A percentile compares a stretch with the other conserved stretches of the same genome.
Evolutionary conservation across 1,140 invertebrate genomes (phyloP).

Genomic region (Psilanteris sp.): DNA sequence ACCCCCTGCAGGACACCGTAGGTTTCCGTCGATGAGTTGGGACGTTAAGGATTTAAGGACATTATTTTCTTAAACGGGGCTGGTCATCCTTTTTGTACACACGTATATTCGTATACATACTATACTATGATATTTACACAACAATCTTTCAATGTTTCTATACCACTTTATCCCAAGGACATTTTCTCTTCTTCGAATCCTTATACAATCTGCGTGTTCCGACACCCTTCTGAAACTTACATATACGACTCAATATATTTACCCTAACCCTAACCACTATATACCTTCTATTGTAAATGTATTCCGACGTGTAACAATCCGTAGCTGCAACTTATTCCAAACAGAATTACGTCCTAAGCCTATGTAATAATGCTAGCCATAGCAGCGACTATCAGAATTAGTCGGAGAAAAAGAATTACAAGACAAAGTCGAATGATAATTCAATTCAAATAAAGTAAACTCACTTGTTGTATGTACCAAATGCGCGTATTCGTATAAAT

Average conservation of each 20-base stretch:
- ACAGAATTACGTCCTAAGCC: constrained; percentile 31
- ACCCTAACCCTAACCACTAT: too few relatives aligned
- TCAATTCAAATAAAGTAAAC: constrained; percentile 17
- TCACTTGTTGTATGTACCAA: constrained; percentile 34
- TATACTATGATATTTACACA: constrained; percentile 34
- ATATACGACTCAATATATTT: too few relatives aligned
- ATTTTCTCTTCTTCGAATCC: constrained; percentile 52
- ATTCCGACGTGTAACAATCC: constrained; percentile 21
- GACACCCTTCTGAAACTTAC: constrained; percentile 39
- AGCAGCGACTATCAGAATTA: constrained; percentile 23
- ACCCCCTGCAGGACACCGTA: too few relatives aligned
- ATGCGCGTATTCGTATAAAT: constrained; percentile 15
- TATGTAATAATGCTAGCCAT: constrained; percentile 16
- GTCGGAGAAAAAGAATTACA: constrained; percentile 19
- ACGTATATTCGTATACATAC: constrained; percentile 26
- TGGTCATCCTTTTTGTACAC: constrained; percentile 55
- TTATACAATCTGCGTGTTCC: constrained; percentile 44
- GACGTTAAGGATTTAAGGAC: too few relatives aligned
- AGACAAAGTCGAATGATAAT: constrained; percentile 1
- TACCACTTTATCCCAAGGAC: constrained; percentile 53
- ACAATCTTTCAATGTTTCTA: constrained; percentile 52
- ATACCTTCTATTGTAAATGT: constrained; percentile 41
- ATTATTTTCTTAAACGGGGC: constrained; percentile 37
- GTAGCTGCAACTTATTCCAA: constrained; percentile 29
- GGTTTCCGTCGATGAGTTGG: constrained; percentile 20